Evolutionary conservation across 2,797 vertebrate genomes (phyloP).

Genomic region (Scolopax rusticola): DNA sequence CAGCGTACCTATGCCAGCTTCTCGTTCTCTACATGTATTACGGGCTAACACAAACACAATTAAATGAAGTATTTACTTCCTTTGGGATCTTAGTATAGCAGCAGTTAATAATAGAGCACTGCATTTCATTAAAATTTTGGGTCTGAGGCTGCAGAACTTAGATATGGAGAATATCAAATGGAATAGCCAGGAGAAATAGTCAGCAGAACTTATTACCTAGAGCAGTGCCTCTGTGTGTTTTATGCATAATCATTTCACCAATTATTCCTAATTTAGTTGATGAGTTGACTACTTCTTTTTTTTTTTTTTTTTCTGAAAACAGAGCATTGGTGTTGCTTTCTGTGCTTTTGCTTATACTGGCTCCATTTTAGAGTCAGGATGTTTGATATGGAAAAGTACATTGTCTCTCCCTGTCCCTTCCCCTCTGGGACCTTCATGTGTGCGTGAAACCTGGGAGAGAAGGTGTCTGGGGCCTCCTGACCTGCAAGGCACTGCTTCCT

Average conservation of each 20-base stretch:
- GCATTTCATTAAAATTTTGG: conserved; percentile 60
- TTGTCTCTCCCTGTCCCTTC: not conserved
- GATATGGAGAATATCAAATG: conserved; percentile 51
- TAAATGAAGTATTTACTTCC: conserved; percentile 62
- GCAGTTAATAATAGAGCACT: conserved; percentile 49
- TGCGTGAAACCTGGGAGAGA: not conserved
- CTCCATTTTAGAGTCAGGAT: not conserved
- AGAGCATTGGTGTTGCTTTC: not conserved
- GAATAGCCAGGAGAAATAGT: conserved; percentile 62
- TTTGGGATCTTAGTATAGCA: conserved; percentile 46
- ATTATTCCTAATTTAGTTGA: conserved; percentile 54
- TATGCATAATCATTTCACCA: conserved; percentile 45
- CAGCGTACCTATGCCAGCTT: conserved; percentile 3
- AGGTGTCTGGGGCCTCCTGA: not conserved
- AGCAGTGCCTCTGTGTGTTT: not conserved
- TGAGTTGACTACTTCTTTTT: not conserved
- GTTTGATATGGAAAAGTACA: not conserved
- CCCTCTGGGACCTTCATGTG: not conserved
- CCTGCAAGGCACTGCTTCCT: not conserved
- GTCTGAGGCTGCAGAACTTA: conserved; percentile 46
- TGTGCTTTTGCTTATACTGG: not conserved
- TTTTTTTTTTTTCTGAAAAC: not conserved
- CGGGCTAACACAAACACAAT: conserved; percentile 46
- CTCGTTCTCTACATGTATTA: not conserved
- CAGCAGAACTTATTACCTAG: conserved; percentile 26